Evolutionary conservation across 1,140 invertebrate genomes (phyloP).

Genomic region (Phortica variegata): DNA sequence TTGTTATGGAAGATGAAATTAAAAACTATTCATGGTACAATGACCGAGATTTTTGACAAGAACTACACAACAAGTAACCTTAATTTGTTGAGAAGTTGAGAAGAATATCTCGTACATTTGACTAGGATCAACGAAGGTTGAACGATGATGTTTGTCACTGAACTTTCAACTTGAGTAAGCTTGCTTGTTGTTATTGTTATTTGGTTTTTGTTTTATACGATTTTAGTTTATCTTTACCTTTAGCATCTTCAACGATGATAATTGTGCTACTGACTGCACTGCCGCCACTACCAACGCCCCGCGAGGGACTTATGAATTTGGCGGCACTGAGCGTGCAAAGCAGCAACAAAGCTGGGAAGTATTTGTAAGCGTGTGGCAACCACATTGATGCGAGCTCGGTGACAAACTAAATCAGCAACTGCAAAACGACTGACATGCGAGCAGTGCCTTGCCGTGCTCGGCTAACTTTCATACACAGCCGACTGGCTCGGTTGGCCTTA

Average conservation of each 20-base stretch:
- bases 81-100: too few relatives aligned
- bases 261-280: conserved; percentile 47
- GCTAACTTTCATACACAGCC: too few relatives aligned
- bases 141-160: too few relatives aligned
- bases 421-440: too few relatives aligned
- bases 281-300: conserved; percentile 16
- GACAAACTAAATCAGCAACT: conserved; percentile 16
- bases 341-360: conserved; percentile 16
- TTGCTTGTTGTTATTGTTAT: too few relatives aligned
- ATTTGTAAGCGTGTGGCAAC: conserved; percentile 5
- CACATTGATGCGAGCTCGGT: conserved; percentile 19
- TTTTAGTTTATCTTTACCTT: too few relatives aligned
- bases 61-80: too few relatives aligned
- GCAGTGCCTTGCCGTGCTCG: too few relatives aligned
- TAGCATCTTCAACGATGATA: conserved; percentile 54
- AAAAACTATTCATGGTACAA: conserved; percentile 7
- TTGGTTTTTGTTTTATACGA: background rate
- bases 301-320: conserved; percentile 46
- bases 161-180: too few relatives aligned
- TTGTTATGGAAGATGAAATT: conserved; percentile 7
- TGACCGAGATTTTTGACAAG: conserved; percentile 5
- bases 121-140: too few relatives aligned
- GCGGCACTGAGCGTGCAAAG: conserved; percentile 14
- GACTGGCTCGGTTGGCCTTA: too few relatives aligned
- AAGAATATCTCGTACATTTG: too few relatives aligned